phyloP scores from a whole-genome alignment of 2,113 vertebrate genomes.

The Heloderma charlesbogerti region DNA sequence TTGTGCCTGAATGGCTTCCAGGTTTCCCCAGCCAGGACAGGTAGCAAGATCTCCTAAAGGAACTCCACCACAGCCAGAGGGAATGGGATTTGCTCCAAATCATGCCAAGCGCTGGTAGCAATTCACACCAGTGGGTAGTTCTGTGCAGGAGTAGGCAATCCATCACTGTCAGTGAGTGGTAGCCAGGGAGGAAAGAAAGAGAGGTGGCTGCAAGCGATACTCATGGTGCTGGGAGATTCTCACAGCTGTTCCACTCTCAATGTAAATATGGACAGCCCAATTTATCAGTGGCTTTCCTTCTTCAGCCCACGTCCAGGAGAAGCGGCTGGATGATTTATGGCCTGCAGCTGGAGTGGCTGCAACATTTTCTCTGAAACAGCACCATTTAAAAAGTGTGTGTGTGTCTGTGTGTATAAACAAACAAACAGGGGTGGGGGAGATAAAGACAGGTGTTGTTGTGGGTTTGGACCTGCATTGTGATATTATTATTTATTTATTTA shows the following conservation, averaged over 20 bases:
- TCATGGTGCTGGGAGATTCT: slow-evolving; percentile 61
- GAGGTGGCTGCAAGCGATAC: slow-evolving; percentile 64
- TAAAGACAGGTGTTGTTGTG: background rate
- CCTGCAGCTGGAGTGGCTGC: slow-evolving; percentile 70
- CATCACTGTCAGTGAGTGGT: slow-evolving; percentile 69
- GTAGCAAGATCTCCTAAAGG: slow-evolving; percentile 19
- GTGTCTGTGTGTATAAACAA: slow-evolving; percentile 8
- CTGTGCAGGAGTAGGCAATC: slow-evolving; percentile 67
- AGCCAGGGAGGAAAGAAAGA: slow-evolving; percentile 7
- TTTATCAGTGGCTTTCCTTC: slow-evolving; percentile 78
- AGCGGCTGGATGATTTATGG: slow-evolving; percentile 79
- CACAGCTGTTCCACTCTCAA: slow-evolving; percentile 73
- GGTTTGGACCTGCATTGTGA: background rate
- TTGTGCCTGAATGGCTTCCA: slow-evolving; percentile 24
- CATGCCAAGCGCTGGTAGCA: slow-evolving; percentile 23
- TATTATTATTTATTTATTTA: too few relatives aligned
- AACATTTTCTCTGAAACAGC: slow-evolving; percentile 59
- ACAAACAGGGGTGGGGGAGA: slow-evolving; percentile 5
- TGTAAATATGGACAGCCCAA: slow-evolving; percentile 79
- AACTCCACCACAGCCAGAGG: background rate
- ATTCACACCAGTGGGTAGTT: slow-evolving; percentile 56
- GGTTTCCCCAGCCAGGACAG: slow-evolving; percentile 50
- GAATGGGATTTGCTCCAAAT: background rate
- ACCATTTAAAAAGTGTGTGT: slow-evolving; percentile 60
- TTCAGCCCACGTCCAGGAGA: slow-evolving; percentile 60